Percentiles rank a stretch among this genome's conserved stretches.
These are phyloP conservation scores for Drosophila pruinosa DNA, from an alignment of 1,140 invertebrate genomes.

Conservation along the genomic window DNA sequence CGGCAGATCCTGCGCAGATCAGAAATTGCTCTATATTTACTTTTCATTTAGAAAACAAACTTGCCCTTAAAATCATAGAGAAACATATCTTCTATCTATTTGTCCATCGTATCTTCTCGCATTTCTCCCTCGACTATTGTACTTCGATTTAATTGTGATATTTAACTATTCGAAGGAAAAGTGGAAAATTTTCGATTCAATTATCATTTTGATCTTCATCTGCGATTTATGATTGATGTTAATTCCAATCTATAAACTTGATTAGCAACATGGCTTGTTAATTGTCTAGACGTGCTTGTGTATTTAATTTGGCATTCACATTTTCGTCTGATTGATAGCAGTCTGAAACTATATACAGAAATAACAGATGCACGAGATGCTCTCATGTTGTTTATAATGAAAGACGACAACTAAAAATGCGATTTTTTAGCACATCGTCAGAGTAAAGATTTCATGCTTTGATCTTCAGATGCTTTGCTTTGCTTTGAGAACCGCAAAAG, in stretches of 20 bases:
- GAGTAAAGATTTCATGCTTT: not conserved
- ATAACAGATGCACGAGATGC: slow-evolving; percentile 17
- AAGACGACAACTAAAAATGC: not conserved
- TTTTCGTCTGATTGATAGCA: not conserved
- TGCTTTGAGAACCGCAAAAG: not conserved
- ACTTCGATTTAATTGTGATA: no score
- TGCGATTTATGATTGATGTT: no score
- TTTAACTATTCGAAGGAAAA: no score
- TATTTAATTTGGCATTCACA: not conserved
- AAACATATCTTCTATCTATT: no score
- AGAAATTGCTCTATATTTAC: no score
- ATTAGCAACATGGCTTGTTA: slow-evolving; percentile 5
- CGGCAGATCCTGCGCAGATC: no score
- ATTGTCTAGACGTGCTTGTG: slow-evolving; percentile 5
- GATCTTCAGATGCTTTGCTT: slow-evolving; percentile 5
- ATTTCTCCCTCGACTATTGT: no score
- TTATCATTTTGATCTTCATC: not conserved
- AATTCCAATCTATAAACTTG: not conserved
- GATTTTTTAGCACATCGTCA: not conserved
- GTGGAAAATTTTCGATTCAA: no score
- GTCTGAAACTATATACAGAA: not conserved
- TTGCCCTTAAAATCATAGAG: no score
- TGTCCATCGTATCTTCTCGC: no score
- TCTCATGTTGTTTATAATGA: not conserved
- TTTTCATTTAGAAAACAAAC: no score